These are phyloP conservation scores for Lasioglossum vierecki DNA, from an alignment of 2,888 invertebrate genomes.

Conservation along the genomic window DNA sequence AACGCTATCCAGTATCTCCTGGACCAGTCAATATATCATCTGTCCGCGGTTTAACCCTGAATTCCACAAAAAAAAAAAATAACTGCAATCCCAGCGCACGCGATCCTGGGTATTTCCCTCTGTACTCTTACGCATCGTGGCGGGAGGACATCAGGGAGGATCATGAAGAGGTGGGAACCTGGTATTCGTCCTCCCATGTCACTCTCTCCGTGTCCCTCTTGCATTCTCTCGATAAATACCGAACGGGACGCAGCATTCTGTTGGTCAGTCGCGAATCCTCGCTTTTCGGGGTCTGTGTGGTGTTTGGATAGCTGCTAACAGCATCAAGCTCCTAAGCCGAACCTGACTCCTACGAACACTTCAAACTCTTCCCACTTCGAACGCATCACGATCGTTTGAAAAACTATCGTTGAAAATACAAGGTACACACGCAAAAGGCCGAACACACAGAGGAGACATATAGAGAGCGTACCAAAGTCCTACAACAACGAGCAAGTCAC, in stretches of 20 bases:
- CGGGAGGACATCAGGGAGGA: constrained; percentile 41
- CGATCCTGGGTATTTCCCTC: constrained; percentile 56
- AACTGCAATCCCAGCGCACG: not conserved
- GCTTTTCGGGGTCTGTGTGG: constrained; percentile 36
- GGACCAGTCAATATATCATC: no score
- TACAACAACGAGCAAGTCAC: not conserved
- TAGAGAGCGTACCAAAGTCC: constrained; percentile 7
- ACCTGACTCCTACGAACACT: not conserved
- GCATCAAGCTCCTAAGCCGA: not conserved
- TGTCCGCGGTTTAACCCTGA: not conserved
- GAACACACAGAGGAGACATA: constrained; percentile 2
- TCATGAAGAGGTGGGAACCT: constrained; percentile 45
- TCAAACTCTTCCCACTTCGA: not conserved
- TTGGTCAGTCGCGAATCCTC: constrained; percentile 42
- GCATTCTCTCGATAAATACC: constrained; percentile 56
- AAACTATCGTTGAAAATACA: not conserved
- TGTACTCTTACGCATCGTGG: constrained; percentile 19
- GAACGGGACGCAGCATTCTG: constrained; percentile 33
- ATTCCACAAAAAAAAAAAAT: not conserved
- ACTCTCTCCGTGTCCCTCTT: constrained; percentile 46
- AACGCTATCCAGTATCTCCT: not conserved
- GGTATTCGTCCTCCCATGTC: constrained; percentile 33
- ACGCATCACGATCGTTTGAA: not conserved
- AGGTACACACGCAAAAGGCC: not conserved
- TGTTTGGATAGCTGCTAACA: not conserved